These are phyloP conservation scores for Hemicordylus capensis DNA, from an alignment of 2,113 vertebrate species.

Conservation along the genomic window DNA sequence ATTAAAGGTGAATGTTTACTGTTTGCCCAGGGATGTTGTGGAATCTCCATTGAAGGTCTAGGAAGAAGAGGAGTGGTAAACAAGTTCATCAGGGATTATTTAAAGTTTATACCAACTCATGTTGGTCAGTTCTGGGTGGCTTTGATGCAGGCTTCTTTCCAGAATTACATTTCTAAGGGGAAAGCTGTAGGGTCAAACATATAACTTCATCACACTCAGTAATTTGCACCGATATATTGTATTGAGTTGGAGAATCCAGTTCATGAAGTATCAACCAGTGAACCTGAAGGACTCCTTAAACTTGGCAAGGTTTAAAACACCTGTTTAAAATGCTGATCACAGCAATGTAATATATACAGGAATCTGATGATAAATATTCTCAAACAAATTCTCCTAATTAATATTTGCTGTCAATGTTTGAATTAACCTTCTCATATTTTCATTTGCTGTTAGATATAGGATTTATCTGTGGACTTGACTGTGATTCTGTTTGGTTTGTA, in stretches of 20 bases:
- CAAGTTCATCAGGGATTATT: background rate
- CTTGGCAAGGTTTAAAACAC: background rate
- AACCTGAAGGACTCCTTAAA: background rate
- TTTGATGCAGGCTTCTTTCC: background rate
- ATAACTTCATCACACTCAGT: background rate
- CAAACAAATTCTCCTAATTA: background rate
- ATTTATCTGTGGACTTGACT: too few species aligned
- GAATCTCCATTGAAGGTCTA: conserved; percentile 9
- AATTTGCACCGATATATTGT: background rate
- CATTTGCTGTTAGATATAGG: background rate
- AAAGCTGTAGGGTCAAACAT: background rate
- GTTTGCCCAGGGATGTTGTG: background rate
- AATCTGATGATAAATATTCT: background rate
- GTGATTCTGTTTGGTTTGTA: too few species aligned
- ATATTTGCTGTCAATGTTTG: background rate
- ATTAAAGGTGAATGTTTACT: conserved; percentile 11
- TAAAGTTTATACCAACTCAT: conserved; percentile 13
- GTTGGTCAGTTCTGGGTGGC: background rate
- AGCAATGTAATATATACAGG: background rate
- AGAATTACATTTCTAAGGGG: background rate
- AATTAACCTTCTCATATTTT: background rate
- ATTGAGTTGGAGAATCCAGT: background rate
- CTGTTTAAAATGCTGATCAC: background rate
- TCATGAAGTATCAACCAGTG: background rate
- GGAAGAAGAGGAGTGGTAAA: background rate